phyloP scores from a whole-genome alignment of 1,140 invertebrate genomes.

The Daktulosphaira vitifoliae region DNA sequence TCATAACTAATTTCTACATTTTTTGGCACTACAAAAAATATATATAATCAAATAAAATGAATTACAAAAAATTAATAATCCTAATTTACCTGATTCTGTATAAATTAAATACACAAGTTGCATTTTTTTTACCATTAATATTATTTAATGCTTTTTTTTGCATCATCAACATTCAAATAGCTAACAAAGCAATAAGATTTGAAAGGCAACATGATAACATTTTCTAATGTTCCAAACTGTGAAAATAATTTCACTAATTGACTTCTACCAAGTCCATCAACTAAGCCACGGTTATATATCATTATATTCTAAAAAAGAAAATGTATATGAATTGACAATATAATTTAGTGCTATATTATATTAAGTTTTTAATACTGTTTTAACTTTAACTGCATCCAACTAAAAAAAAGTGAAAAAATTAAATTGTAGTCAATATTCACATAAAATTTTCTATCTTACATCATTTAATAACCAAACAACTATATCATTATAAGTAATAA shows the following conservation, averaged over 20 bases:
- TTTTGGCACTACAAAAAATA: slow-evolving; percentile 43
- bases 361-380: background rate
- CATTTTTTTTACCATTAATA: slow-evolving; percentile 52
- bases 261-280: slow-evolving; percentile 58
- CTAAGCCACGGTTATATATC: slow-evolving; percentile 66
- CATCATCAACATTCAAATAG: slow-evolving; percentile 47
- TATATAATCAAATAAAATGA: slow-evolving; percentile 12
- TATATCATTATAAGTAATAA: no score
- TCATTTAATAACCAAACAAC: no score
- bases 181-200: slow-evolving; percentile 69
- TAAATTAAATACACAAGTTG: slow-evolving; percentile 59
- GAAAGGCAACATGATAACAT: slow-evolving; percentile 56
- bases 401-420: no score
- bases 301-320: slow-evolving; percentile 48
- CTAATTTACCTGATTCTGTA: slow-evolving; percentile 47
- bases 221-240: slow-evolving; percentile 47
- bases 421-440: no score
- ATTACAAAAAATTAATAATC: background rate
- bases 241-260: slow-evolving; percentile 49
- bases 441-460: no score
- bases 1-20: slow-evolving; percentile 39
- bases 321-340: no score
- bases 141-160: slow-evolving; percentile 47
- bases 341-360: no score
- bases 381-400: background rate